Percentiles rank a stretch among this genome's conserved stretches.
Evolutionary conservation across 2,113 vertebrate genomes (phyloP).

Genomic region (Scopus umbretta): DNA sequence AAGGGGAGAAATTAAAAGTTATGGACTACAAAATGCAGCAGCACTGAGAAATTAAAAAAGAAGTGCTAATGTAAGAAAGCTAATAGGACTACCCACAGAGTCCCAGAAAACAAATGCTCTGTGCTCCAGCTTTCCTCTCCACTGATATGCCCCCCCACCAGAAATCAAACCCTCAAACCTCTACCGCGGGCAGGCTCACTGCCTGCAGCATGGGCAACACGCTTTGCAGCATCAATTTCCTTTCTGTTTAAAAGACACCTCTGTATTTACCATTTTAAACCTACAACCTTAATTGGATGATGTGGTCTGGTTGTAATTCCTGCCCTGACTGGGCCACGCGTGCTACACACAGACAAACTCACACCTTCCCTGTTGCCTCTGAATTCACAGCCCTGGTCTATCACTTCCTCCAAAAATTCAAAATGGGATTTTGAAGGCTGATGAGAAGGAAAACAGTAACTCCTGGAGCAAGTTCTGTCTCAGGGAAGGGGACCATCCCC

Average conservation of each 20-base stretch:
- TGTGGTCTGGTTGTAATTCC: background rate
- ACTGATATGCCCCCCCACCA: background rate
- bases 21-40: background rate
- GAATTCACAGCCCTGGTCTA: background rate
- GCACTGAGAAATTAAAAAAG: background rate
- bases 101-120: background rate
- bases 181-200: background rate
- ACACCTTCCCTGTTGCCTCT: background rate
- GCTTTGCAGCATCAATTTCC: background rate
- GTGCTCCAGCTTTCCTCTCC: background rate
- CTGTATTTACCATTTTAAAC: background rate
- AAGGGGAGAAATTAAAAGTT: background rate
- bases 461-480: background rate
- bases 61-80: background rate
- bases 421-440: background rate
- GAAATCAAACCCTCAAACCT: background rate
- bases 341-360: background rate
- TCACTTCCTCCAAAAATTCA: background rate
- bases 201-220: rapidly evolving
- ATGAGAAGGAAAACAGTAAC: background rate
- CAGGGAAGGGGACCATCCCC: background rate
- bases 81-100: background rate
- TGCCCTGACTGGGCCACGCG: rapidly evolving
- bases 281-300: background rate
- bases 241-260: background rate